Evolutionary conservation across 2,113 vertebrate species (phyloP).

Genomic region (Cyanistes caeruleus): DNA sequence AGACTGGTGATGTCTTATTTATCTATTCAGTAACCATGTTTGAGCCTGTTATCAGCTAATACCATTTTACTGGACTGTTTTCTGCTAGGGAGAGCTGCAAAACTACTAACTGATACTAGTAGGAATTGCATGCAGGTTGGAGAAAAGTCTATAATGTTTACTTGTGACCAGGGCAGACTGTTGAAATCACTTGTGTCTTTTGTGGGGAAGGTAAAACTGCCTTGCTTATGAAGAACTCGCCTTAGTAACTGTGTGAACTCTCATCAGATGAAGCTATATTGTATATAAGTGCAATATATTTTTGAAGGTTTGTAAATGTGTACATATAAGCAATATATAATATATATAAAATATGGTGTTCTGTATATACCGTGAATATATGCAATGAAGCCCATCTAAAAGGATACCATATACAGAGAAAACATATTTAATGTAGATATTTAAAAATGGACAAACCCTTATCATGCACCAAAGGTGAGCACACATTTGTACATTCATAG

Average conservation of each 20-base stretch:
- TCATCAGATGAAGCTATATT: slow-evolving; percentile 64
- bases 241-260: slow-evolving; percentile 52
- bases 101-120: not conserved
- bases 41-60: slow-evolving; percentile 9
- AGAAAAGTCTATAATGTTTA: slow-evolving; percentile 59
- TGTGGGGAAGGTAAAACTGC: slow-evolving; percentile 37
- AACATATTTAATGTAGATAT: slow-evolving; percentile 46
- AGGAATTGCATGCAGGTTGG: slow-evolving; percentile 26
- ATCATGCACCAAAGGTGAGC: slow-evolving; percentile 12
- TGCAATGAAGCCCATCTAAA: slow-evolving; percentile 38
- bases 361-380: slow-evolving; percentile 60
- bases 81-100: slow-evolving; percentile 12
- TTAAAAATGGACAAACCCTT: slow-evolving; percentile 37
- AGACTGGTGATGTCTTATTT: slow-evolving; percentile 25
- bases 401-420: slow-evolving; percentile 32
- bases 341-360: slow-evolving; percentile 69
- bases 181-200: slow-evolving; percentile 28
- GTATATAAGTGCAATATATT: slow-evolving; percentile 81
- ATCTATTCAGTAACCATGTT: not conserved
- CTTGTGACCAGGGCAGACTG: slow-evolving; percentile 35
- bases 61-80: slow-evolving; percentile 29
- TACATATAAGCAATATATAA: slow-evolving; percentile 75
- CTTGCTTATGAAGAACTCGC: slow-evolving; percentile 72
- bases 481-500: not conserved
- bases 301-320: slow-evolving; percentile 82